Evolutionary conservation across 1,140 invertebrate genomes (phyloP), one percentile per base, ranked within the genome.

Genomic region (Neodiprion pinetum): DNA sequence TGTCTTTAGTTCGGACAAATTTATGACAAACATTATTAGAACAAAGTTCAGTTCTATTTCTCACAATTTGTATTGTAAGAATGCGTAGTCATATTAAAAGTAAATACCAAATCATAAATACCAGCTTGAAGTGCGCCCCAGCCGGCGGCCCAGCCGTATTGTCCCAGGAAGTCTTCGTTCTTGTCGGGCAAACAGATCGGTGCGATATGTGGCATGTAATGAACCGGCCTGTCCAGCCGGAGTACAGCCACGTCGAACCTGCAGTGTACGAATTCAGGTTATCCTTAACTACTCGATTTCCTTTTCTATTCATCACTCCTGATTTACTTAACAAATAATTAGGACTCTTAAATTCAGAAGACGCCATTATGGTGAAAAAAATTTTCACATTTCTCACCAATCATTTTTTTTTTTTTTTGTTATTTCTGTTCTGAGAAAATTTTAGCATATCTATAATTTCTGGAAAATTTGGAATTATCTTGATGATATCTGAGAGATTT

Each of bases 211-310:
- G 96, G 96, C 91, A 96, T 94, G 77, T 96, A 93, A 82, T 95
- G 94, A 21, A 97, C 96, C 11, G 96, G 95, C 76, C 95, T 91
- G 82, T 98, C 95, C 78, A 98, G 87, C 69, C 94, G 92, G 74
- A 98, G 88, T 7, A 98, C 96, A 23, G 97, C 97, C 1, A 98
- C 96, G 84, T 98, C 97, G 81, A 96, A 98, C 67, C 96, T 90
- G 68, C 40, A 76, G 28, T 40, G 28, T 40, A 40, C 28, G 28
- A 5, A 40, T 40, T 40, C 28, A 5, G 28, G 0, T 40, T 40
- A 40, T 40, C 28, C 28, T 40, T 40, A 40, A 40, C 28, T 40
- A 40, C 5, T 5, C 28, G 28, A 40, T 40, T 40, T 40, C 28
- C 28, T 40, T 40, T 40, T 40, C 28, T 40, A 40, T 40, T 5